Base-by-base conservation (phyloP, 2,888 invertebrate species). In the Drosophila anomelani region DNA sequence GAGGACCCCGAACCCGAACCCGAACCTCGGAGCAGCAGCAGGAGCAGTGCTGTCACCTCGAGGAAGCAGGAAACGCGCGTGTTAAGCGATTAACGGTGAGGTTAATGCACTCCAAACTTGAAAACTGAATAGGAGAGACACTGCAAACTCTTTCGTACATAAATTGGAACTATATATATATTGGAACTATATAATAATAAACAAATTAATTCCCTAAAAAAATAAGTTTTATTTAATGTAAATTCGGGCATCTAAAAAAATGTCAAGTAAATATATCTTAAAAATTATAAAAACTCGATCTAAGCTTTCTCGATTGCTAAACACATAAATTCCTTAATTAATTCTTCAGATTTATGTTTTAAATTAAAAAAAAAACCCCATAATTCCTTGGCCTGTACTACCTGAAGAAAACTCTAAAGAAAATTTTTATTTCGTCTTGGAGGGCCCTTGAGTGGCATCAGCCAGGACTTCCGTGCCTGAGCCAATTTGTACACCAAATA, bases 1-100 rank as follows among this genome's bases (percentile, higher is more conserved):
- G 38, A 54, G 57, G 43, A 43, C 44, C 36, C 34, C 54, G 47
- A 17, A 47, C 47, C 47, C 10, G 15, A 15, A 15, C 23, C 23
- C 23, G 20, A 20, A 20, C 20, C 20, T 20, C 23, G 23, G 23
- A 23, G 23, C 7, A 8, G 8, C 46, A 20, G 20, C 29, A 26
- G 23, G 44, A 38, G 64, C 5, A 29, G 8, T 8, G 29, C 43
- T 51, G 55, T 23, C 54, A 76, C 49, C 57, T 75, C 51, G 38
- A 59, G 64, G 69, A 62, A 62, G 60, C 60, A 57, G 20, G 41
- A 51, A 34, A 67, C 17, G 75, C 72, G 75, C 73, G 87, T 77
- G 89, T 81, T 75, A 74, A 85, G 76, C 85, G 89, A 82, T 87
- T 87, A 85, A 85, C 71, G 80, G 75, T 68, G 69, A 81, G 84